phyloP scores from a whole-genome alignment of 2,113 vertebrate species.

The Tragelaphus strepsiceros region DNA sequence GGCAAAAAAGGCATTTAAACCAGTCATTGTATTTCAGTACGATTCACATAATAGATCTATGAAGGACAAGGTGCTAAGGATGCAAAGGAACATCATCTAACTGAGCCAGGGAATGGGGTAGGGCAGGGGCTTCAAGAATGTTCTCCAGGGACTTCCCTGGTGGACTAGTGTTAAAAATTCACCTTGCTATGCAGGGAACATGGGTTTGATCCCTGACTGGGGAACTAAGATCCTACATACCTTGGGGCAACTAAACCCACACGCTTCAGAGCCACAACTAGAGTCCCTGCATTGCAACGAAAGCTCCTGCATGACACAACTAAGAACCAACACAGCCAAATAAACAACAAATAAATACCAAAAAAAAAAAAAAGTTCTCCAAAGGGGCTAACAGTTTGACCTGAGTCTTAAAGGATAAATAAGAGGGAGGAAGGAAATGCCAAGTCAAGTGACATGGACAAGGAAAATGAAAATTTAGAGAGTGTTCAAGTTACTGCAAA shows the following conservation, averaged over 20 bases:
- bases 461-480: neutral
- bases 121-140: neutral
- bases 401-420: neutral
- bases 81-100: neutral
- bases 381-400: neutral
- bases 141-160: neutral
- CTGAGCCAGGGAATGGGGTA: rapidly evolving
- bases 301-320: neutral
- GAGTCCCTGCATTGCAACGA: neutral
- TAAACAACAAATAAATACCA: neutral
- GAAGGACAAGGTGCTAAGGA: neutral
- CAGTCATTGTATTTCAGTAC: neutral
- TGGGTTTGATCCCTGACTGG: neutral
- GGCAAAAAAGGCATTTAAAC: neutral
- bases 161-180: neutral
- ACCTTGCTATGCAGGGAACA: neutral
- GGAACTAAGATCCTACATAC: neutral
- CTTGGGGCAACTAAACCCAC: neutral
- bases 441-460: neutral
- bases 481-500: neutral
- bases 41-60: neutral
- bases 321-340: neutral
- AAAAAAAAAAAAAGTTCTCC: neutral
- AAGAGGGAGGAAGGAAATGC: neutral
- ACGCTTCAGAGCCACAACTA: neutral